phyloP scores from a whole-genome alignment of 2,113 vertebrate species.

The Salvelinus fontinalis region DNA sequence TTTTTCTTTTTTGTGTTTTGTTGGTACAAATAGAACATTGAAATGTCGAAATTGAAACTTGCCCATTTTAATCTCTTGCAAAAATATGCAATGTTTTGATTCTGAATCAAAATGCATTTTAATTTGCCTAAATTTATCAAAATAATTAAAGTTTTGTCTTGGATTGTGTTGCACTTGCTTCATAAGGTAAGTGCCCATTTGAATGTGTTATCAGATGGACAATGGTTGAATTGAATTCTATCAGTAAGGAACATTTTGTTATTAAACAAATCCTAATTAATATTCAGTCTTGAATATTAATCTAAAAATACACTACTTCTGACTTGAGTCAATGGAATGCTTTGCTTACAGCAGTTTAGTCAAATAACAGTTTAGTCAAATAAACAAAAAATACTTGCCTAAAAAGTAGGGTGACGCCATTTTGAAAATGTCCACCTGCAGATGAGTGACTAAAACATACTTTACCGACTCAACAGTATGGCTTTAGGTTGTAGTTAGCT shows the following conservation, averaged over 20 bases:
- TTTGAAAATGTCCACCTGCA: too few relatives aligned
- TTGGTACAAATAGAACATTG: slow-evolving; percentile 3
- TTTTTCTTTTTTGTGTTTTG: slow-evolving; percentile 12
- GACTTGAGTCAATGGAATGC: too few relatives aligned
- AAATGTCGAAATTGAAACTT: not conserved
- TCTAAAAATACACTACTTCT: too few relatives aligned
- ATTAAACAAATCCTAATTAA: too few relatives aligned
- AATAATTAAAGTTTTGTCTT: not conserved
- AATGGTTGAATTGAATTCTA: not conserved
- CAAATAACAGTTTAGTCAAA: too few relatives aligned
- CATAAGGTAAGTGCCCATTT: slow-evolving; percentile 43
- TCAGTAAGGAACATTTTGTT: not conserved
- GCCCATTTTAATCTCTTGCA: not conserved
- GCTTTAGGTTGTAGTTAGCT: too few relatives aligned
- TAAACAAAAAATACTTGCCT: too few relatives aligned
- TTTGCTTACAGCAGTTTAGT: not conserved
- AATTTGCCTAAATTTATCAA: not conserved
- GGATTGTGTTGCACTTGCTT: not conserved
- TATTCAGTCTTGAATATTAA: slow-evolving; percentile 1
- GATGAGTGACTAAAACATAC: too few relatives aligned
- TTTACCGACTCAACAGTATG: too few relatives aligned
- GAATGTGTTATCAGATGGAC: slow-evolving; percentile 11
- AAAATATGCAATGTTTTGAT: not conserved
- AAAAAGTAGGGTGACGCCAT: too few relatives aligned
- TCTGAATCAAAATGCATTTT: not conserved